phyloP scores from a whole-genome alignment of 2,113 vertebrate species.

The Heterotis niloticus region DNA sequence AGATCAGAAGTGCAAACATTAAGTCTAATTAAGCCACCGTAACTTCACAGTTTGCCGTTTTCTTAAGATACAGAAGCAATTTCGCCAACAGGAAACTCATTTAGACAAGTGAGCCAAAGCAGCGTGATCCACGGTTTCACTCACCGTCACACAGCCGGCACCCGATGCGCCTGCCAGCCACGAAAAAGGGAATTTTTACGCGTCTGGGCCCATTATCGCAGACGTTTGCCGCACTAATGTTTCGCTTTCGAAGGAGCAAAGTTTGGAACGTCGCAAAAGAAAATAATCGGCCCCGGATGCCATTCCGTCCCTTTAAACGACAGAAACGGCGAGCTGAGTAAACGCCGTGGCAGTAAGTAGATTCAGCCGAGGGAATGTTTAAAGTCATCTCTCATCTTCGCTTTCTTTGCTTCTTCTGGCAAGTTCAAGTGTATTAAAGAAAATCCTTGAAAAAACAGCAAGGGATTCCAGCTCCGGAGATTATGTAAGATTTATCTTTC shows the following conservation, averaged over 20 bases:
- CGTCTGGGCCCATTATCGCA: background rate
- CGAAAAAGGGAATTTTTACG: background rate
- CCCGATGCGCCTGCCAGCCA: background rate
- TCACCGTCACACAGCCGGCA: no score
- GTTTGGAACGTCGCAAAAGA: no score
- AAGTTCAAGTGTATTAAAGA: no score
- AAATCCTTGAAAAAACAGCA: background rate
- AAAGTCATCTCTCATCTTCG: no score
- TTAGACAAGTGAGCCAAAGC: background rate
- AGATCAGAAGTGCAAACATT: constrained; percentile 4
- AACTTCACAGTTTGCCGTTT: background rate
- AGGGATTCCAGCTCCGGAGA: background rate
- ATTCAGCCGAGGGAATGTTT: no score
- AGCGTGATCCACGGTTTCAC: background rate
- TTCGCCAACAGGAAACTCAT: background rate
- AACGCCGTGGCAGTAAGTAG: no score
- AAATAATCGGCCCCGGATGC: no score
- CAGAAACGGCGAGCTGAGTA: no score
- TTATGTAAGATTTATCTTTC: background rate
- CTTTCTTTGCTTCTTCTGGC: no score
- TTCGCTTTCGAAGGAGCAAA: no score
- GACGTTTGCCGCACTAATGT: no score
- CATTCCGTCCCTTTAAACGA: no score
- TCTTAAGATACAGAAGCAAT: constrained; percentile 14
- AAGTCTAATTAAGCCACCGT: constrained; percentile 3